A percentile compares a stretch with the other conserved stretches of the same genome.
Conservation (phyloP, 2,797 vertebrate species). For the Poeciliopsis paucimaculata region DNA sequence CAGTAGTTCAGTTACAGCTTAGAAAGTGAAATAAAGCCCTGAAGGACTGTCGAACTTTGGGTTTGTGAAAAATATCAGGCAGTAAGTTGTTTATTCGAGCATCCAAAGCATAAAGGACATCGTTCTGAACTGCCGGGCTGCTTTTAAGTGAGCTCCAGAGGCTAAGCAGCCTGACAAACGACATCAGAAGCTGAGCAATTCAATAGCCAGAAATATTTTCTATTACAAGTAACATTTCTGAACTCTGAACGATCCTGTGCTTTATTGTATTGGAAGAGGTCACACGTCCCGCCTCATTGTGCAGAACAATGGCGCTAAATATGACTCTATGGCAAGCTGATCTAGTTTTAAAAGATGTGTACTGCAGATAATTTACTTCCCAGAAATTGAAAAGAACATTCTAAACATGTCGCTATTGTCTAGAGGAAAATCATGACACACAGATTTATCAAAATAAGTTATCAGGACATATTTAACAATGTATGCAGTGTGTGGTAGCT, state of each 20-base stretch:
- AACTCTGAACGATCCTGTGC: neutral
- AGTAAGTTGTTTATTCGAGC: neutral
- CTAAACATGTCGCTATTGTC: neutral
- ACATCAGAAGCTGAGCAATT: neutral
- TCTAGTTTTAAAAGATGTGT: neutral
- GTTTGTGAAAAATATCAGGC: neutral
- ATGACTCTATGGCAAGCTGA: neutral
- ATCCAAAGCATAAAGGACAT: neutral
- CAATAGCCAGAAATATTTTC: neutral
- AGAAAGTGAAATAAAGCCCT: neutral
- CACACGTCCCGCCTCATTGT: neutral
- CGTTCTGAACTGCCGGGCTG: neutral
- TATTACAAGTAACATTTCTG: neutral
- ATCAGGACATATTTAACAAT: neutral
- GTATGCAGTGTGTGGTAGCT: neutral
- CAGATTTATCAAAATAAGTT: neutral
- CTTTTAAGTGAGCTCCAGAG: constrained; percentile 2
- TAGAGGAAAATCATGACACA: neutral
- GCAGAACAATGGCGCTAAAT: neutral
- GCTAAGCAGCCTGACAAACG: neutral
- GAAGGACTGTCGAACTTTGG: neutral
- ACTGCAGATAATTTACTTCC: neutral
- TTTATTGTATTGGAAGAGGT: constrained; percentile 1
- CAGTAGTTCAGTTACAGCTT: neutral
- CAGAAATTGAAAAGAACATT: neutral